These are phyloP conservation scores for Callocephalon fimbriatum DNA, from an alignment of 2,113 vertebrate genomes.

Conservation along the genomic window DNA sequence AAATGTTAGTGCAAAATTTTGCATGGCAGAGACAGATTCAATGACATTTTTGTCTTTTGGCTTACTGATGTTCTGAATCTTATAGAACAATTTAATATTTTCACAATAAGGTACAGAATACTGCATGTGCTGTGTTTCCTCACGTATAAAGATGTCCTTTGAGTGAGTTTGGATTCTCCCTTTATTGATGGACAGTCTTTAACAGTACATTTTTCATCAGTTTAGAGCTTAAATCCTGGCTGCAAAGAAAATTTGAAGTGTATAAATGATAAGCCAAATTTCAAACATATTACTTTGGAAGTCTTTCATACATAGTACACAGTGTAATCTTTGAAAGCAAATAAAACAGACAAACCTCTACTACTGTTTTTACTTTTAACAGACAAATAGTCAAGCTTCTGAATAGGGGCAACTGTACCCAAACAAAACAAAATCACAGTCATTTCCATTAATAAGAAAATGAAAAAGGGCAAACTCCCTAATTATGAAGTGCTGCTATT, in stretches of 20 bases:
- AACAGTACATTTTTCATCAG: background rate
- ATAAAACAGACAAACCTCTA: background rate
- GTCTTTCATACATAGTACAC: background rate
- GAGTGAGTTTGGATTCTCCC: background rate
- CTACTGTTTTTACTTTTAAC: background rate
- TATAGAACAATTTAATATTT: background rate
- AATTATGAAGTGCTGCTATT: background rate
- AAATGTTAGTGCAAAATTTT: background rate
- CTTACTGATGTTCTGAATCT: background rate
- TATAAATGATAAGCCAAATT: background rate
- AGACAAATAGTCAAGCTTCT: background rate
- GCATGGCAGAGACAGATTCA: background rate
- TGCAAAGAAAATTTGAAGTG: background rate
- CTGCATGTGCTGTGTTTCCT: accelerated
- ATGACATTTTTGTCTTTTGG: background rate
- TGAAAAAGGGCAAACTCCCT: background rate
- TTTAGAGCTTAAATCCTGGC: background rate
- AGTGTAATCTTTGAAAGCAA: background rate
- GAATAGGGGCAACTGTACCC: background rate
- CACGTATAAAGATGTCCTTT: background rate
- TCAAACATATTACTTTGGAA: background rate
- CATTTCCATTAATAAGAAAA: background rate
- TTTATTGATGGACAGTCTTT: background rate
- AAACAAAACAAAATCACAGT: background rate
- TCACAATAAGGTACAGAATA: background rate